Base-by-base conservation (phyloP, 2,113 vertebrate species). In the Corythoichthys intestinalis region DNA sequence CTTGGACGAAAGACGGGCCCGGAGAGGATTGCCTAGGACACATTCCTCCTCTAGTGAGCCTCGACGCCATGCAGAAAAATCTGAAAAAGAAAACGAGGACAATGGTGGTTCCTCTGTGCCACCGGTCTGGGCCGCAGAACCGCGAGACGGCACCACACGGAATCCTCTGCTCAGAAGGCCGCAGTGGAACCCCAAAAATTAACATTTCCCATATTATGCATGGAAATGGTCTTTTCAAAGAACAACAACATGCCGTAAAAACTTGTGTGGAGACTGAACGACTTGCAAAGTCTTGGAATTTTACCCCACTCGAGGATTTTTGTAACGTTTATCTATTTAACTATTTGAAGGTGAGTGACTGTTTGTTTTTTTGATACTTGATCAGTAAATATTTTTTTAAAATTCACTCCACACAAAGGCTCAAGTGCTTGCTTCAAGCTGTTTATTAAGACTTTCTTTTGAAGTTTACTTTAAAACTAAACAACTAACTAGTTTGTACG, bases 91-190 rank as follows among this genome's bases (percentile, higher is more conserved):
- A 47, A 75, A 69, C 1, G 41, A 61, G 38, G 54, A 76, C n/a
- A 10, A 67, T 41, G 50, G 62, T 69, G 37, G 54, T 20, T 34
- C 11, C 0, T 59, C 67, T 37, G 64, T 75, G 2, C 13, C 74
- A 46, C 53, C 74, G 10, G 52, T 50, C 72, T 86, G 86, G 87
- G 80, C 66, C 0, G 79, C 73, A 12, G 89, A 89, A 64, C 69
- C 79, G 59, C 73, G 53, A 60, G 75, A 85, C 6, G n/a, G 37
- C 20, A 39, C 57, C 0, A 44, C 76, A 14, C 58, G 6, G 63
- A 87, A 88, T 56, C 84, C 90, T 49, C 79, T 90, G 34, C 88
- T 91, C 35, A 80, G 78, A 48, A 77, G 82, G 53, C 84, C 91
- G 14, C 81, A 84, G 69, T 90, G 89, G 85, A 89, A 87, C 58